Evolutionary conservation across 2,888 invertebrate species (phyloP).

Genomic region (Heliconius charithonia): DNA sequence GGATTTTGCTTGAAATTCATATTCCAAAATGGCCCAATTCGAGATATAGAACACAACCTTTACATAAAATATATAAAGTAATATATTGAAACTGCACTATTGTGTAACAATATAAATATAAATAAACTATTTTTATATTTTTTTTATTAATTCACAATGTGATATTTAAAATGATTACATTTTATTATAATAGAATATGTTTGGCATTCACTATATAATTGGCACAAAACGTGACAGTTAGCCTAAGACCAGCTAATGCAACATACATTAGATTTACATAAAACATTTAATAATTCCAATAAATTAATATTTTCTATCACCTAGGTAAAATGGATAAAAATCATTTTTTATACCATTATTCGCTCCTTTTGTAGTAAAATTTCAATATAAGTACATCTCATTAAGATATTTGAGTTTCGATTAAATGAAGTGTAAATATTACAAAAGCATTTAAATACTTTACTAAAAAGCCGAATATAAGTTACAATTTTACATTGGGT

Average conservation of each 20-base stretch:
- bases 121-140: constrained; percentile 39
- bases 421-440: constrained; percentile 57
- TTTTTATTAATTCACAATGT: constrained; percentile 36
- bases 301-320: constrained; percentile 53
- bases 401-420: constrained; percentile 60
- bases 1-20: constrained; percentile 78
- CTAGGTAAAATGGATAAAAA: constrained; percentile 49
- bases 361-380: constrained; percentile 40
- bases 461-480: constrained; percentile 66
- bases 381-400: constrained; percentile 64
- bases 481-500: constrained; percentile 72
- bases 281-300: constrained; percentile 52
- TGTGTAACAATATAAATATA: constrained; percentile 54
- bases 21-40: constrained; percentile 64
- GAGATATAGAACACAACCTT: constrained; percentile 62
- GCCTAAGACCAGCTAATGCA: constrained; percentile 55
- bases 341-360: constrained; percentile 42
- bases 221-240: constrained; percentile 64
- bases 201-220: constrained; percentile 73
- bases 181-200: constrained; percentile 52
- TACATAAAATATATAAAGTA: constrained; percentile 64
- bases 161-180: constrained; percentile 41
- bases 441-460: constrained; percentile 60
- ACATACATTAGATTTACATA: constrained; percentile 53
- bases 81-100: constrained; percentile 47